A percentile compares a stretch with the other conserved stretches of the same genome.
phyloP scores from a whole-genome alignment of 2,113 vertebrate species.

The Ovibos moschatus region DNA sequence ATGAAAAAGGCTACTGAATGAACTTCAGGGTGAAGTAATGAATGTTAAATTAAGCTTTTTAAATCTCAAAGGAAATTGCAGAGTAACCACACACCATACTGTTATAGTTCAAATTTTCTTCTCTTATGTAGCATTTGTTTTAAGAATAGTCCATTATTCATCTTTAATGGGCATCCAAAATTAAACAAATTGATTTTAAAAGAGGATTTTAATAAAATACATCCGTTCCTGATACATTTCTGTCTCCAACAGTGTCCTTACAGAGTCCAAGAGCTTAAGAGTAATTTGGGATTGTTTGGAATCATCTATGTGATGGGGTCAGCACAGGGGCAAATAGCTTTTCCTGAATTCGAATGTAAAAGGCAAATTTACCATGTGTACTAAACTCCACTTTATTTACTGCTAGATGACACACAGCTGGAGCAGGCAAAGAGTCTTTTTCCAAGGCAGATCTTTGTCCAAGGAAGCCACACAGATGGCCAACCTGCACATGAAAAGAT shows the following conservation, averaged over 20 bases:
- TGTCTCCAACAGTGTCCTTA: neutral
- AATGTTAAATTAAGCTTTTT: conserved; percentile 25
- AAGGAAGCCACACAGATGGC: neutral
- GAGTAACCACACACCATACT: conserved; percentile 9
- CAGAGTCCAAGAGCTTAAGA: neutral
- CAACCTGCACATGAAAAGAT: neutral
- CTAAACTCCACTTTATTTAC: neutral
- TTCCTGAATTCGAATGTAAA: neutral
- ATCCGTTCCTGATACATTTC: neutral
- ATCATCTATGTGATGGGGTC: neutral
- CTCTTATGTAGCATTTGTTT: conserved; percentile 40
- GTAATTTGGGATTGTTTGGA: neutral
- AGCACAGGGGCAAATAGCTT: neutral
- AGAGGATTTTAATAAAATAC: conserved; percentile 31
- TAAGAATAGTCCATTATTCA: conserved; percentile 24
- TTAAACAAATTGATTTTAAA: conserved; percentile 39
- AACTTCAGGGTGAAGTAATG: conserved; percentile 33
- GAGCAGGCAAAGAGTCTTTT: neutral
- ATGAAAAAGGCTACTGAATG: conserved; percentile 12
- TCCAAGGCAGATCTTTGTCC: neutral
- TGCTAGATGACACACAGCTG: neutral
- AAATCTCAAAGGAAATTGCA: neutral
- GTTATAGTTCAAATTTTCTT: conserved; percentile 25
- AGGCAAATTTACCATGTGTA: neutral
- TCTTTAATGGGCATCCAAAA: conserved; percentile 26